phyloP scores from a whole-genome alignment of 2,888 invertebrate genomes.

The Ligdia adustata region DNA sequence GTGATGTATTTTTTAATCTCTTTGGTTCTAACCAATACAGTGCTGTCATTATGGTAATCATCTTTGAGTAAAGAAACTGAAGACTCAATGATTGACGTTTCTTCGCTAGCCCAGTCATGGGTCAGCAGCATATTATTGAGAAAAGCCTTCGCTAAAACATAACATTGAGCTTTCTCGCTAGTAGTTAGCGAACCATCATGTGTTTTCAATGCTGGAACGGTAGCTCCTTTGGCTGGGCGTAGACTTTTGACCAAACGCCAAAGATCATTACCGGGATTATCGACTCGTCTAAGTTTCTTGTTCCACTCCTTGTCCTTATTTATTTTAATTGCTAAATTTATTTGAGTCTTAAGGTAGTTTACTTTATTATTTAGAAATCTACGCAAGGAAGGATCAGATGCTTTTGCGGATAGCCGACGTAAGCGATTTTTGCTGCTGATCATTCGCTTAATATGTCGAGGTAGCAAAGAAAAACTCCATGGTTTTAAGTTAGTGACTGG shows the following conservation, averaged over 20 bases:
- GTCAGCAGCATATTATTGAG: not conserved
- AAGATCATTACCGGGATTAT: not conserved
- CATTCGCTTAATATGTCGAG: not conserved
- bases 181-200: not conserved
- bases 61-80: not conserved
- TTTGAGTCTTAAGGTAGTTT: not conserved
- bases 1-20: not conserved
- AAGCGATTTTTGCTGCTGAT: not conserved
- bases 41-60: not conserved
- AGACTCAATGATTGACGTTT: not conserved
- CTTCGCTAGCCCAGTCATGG: not conserved
- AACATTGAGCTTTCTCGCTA: not conserved
- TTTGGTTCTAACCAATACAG: not conserved
- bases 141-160: not conserved
- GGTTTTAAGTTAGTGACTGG: not conserved
- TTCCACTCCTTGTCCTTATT: not conserved
- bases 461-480: not conserved
- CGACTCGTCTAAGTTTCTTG: not conserved
- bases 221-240: not conserved
- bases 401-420: not conserved
- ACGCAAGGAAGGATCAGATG: not conserved
- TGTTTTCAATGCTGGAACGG: not conserved
- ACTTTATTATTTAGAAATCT: not conserved
- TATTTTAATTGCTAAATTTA: not conserved
- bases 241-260: not conserved